Percentiles rank a stretch among this genome's conserved stretches.
These are phyloP conservation scores for Erebia aethiops DNA, from an alignment of 2,888 invertebrate genomes.

Conservation along the genomic window DNA sequence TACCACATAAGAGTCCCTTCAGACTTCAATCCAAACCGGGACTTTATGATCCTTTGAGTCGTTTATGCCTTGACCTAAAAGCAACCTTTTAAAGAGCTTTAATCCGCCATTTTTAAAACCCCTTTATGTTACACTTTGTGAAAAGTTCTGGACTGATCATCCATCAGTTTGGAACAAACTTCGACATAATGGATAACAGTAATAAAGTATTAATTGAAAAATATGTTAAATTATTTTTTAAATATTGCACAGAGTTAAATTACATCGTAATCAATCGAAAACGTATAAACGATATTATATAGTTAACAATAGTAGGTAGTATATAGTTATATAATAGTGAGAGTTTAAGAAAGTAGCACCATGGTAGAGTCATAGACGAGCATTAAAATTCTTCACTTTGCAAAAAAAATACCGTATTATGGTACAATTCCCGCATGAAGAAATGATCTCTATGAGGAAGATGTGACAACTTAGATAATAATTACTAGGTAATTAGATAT, in stretches of 20 bases:
- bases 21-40: not conserved
- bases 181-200: constrained; percentile 18
- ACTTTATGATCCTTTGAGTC: constrained; percentile 1
- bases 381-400: not conserved
- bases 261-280: too few species aligned
- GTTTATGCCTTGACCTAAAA: constrained; percentile 19
- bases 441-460: not conserved
- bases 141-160: constrained; percentile 28
- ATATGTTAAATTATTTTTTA: constrained; percentile 12
- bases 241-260: not conserved
- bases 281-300: too few species aligned
- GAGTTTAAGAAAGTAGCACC: too few species aligned
- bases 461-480: too few species aligned
- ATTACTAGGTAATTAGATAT: not conserved
- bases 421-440: not conserved
- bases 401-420: not conserved
- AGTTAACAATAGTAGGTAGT: not conserved
- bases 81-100: constrained; percentile 19
- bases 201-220: constrained; percentile 21
- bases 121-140: constrained; percentile 24
- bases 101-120: constrained; percentile 23
- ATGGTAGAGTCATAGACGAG: not conserved
- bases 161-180: constrained; percentile 22
- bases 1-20: not conserved
- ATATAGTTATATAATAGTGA: not conserved